Conservation (phyloP, 2,797 vertebrate species). For the Falco rusticolus region DNA sequence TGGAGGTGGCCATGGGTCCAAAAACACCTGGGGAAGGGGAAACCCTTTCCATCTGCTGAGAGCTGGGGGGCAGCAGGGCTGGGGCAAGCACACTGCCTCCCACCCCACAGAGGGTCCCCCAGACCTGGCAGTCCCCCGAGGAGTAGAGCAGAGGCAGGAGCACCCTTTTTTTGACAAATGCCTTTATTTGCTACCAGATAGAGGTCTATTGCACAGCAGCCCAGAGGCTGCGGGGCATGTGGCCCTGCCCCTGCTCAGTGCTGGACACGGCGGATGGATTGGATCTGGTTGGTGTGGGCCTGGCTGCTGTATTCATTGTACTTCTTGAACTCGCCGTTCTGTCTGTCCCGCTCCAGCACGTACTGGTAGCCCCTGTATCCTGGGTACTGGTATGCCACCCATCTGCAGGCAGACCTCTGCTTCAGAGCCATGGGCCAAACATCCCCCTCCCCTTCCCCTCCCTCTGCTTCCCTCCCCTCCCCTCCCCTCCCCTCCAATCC, state of each 20-base stretch:
- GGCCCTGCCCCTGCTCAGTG: constrained; percentile 82
- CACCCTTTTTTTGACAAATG: constrained; percentile 56
- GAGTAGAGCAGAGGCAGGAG: neutral
- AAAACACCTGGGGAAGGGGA: neutral
- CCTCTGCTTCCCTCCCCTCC: neutral
- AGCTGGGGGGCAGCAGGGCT: neutral
- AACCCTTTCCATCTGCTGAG: neutral
- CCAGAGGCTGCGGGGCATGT: neutral
- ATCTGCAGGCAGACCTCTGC: constrained; percentile 74
- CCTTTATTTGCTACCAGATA: constrained; percentile 74
- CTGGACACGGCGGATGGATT: constrained; percentile 96
- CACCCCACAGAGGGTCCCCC: neutral
- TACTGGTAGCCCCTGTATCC: constrained; percentile 98
- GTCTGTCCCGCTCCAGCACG: constrained; percentile 93
- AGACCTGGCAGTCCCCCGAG: neutral
- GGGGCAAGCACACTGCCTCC: neutral
- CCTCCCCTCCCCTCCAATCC: neutral
- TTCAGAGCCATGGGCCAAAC: neutral
- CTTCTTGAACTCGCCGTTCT: constrained; percentile 92
- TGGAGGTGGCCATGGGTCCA: neutral
- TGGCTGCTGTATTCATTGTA: constrained; percentile 95
- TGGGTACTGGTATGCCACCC: constrained; percentile 97
- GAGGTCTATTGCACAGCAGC: constrained; percentile 47
- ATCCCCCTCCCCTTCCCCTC: neutral
- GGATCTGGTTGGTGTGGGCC: constrained; percentile 96